phyloP scores from a whole-genome alignment of 2,113 vertebrate genomes.

The Rattus norvegicus region DNA sequence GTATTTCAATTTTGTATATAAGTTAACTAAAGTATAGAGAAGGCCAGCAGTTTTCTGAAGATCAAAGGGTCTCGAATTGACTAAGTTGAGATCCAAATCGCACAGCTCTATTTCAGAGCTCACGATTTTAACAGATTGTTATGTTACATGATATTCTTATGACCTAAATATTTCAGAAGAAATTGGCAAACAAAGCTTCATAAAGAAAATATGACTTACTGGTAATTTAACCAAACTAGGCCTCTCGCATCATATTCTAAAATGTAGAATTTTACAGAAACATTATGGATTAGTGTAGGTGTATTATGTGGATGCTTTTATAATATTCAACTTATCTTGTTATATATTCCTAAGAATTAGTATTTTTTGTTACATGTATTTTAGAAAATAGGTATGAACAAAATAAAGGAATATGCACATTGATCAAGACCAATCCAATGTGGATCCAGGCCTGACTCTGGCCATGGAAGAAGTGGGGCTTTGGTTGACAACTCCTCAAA shows the following conservation, averaged over 20 bases:
- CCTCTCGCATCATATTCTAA: neutral
- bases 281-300: neutral
- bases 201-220: neutral
- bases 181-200: neutral
- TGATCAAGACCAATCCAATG: neutral
- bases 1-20: neutral
- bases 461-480: neutral
- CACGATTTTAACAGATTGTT: neutral
- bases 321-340: conserved; percentile 27
- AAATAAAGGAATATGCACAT: conserved; percentile 5
- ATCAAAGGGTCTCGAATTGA: neutral
- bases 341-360: neutral
- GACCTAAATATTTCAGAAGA: neutral
- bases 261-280: conserved; percentile 33
- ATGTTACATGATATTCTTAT: neutral
- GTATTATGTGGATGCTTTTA: conserved; percentile 27
- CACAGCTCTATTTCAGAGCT: neutral
- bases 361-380: conserved; percentile 1
- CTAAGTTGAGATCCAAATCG: neutral
- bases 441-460: neutral
- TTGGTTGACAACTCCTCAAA: neutral
- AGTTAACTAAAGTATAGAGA: neutral
- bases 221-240: neutral
- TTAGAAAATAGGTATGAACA: conserved; percentile 3
- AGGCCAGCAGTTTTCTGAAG: neutral